phyloP scores from a whole-genome alignment of 2,113 vertebrate species.

The Forbesichthys agassizii region DNA sequence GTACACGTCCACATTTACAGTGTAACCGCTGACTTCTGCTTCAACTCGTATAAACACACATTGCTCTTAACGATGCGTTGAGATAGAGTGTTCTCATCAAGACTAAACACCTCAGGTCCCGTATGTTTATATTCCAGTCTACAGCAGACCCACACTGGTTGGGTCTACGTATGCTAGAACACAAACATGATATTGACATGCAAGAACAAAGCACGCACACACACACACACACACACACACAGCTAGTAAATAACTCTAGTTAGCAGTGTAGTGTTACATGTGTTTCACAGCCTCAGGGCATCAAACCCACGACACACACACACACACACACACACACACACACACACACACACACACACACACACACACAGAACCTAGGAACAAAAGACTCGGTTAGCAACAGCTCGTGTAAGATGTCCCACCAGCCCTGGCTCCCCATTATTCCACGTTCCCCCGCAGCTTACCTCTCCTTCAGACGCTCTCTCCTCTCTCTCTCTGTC shows the following conservation, averaged over 20 bases:
- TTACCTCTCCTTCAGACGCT: neutral
- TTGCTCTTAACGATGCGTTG: too few relatives aligned
- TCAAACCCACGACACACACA: neutral
- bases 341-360: neutral
- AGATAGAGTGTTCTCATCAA: too few relatives aligned
- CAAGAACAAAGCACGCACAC: neutral
- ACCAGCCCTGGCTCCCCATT: neutral
- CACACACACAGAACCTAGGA: neutral
- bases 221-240: slow-evolving; percentile 1
- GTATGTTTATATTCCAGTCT: too few relatives aligned
- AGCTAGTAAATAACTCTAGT: too few relatives aligned
- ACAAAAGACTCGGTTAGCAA: too few relatives aligned
- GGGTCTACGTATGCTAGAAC: too few relatives aligned
- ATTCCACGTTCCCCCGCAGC: neutral
- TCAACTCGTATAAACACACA: neutral
- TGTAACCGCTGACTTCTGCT: neutral
- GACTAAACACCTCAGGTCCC: too few relatives aligned
- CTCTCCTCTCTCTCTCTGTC: slow-evolving; percentile 17
- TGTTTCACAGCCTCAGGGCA: neutral
- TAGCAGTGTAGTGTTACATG: too few relatives aligned
- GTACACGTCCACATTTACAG: neutral
- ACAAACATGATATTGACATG: neutral
- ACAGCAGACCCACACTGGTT: too few relatives aligned
- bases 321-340: neutral
- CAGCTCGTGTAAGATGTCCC: neutral